Percentiles rank a stretch among this genome's conserved stretches.
Evolutionary conservation across 2,113 vertebrate species (phyloP).

Genomic region (Orientallactaga bullata): DNA sequence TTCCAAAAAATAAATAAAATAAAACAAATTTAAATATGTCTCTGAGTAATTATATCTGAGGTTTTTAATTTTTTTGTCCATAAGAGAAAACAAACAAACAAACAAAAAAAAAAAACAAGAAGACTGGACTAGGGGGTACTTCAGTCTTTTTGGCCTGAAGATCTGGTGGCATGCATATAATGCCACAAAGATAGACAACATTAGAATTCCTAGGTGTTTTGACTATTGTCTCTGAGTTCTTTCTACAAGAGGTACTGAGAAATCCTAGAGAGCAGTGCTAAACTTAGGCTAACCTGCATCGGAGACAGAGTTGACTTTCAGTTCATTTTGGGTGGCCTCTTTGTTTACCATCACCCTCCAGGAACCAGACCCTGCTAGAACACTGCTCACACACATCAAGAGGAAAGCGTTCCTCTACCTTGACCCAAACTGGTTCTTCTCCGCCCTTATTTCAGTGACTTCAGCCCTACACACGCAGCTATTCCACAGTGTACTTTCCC

Average conservation of each 20-base stretch:
- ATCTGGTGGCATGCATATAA: neutral
- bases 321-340: fast-evolving
- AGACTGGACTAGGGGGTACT: neutral
- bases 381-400: neutral
- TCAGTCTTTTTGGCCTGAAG: no score
- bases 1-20: no score
- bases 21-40: no score
- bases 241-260: neutral
- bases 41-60: neutral
- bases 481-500: neutral
- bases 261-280: neutral
- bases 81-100: no score
- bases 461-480: neutral
- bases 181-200: neutral
- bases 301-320: neutral
- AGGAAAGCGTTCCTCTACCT: no score
- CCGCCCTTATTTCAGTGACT: neutral
- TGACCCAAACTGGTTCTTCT: neutral
- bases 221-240: neutral
- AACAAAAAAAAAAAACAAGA: neutral
- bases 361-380: neutral
- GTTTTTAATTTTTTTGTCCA: neutral
- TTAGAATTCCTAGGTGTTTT: neutral
- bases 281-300: neutral
- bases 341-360: neutral